Percentiles rank a stretch among this genome's conserved stretches.
phyloP scores from a whole-genome alignment of 1,140 invertebrate species.

The Lasioglossum baleicum region DNA sequence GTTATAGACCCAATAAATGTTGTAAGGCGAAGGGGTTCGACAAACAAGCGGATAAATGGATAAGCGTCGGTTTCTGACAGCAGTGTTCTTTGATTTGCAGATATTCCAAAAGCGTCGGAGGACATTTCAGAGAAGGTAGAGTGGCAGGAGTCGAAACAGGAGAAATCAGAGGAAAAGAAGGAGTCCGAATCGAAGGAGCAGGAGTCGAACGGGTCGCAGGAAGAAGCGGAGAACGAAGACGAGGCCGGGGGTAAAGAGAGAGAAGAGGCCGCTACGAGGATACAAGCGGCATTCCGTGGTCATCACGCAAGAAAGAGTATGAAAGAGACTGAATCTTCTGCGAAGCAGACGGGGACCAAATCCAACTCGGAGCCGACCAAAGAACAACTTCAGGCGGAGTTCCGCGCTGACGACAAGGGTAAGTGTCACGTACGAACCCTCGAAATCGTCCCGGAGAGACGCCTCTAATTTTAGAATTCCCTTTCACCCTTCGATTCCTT shows the following conservation, averaged over 20 bases:
- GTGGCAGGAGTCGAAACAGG: conserved; percentile 32
- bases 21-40: too few species aligned
- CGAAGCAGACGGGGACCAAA: conserved; percentile 70
- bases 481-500: conserved; percentile 3
- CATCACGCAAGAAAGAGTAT: conserved; percentile 83
- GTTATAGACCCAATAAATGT: too few species aligned
- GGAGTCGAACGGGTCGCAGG: conserved; percentile 23
- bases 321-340: conserved; percentile 77
- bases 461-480: conserved; percentile 31
- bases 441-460: conserved; percentile 17
- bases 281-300: conserved; percentile 85
- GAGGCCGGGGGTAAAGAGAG: conserved; percentile 66
- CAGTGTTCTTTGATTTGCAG: conserved; percentile 42
- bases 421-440: conserved; percentile 40
- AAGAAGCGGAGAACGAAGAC: conserved; percentile 54
- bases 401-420: conserved; percentile 89
- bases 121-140: conserved; percentile 32
- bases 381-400: conserved; percentile 88
- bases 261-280: conserved; percentile 84
- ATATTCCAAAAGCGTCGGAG: conserved; percentile 64
- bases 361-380: conserved; percentile 83
- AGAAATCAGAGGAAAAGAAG: conserved; percentile 24
- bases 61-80: background rate
- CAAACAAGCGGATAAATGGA: too few species aligned
- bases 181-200: conserved; percentile 31